Evolutionary conservation across 1,140 invertebrate genomes (phyloP).

Genomic region (Pachypsylla venusta): DNA sequence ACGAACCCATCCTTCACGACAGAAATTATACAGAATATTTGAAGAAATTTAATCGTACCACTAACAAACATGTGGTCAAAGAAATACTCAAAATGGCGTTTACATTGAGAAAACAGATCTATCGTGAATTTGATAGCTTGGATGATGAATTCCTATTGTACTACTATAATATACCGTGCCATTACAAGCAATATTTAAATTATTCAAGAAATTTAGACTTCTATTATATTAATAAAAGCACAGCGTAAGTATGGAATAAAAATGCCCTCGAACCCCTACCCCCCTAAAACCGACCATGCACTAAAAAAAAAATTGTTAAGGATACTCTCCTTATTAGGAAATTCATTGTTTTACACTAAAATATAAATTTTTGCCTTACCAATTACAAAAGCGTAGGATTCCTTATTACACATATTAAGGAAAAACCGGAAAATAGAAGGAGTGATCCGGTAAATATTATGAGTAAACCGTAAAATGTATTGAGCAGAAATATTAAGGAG

Average conservation of each 20-base stretch:
- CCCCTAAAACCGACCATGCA: too few relatives aligned
- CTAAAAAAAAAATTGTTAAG: too few relatives aligned
- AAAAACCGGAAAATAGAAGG: too few relatives aligned
- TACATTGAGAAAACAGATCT: not conserved
- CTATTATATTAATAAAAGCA: conserved; percentile 3
- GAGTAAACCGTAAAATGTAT: too few relatives aligned
- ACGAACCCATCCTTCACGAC: not conserved
- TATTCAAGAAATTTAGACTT: not conserved
- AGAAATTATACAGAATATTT: not conserved
- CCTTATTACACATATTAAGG: too few relatives aligned
- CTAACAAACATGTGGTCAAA: not conserved
- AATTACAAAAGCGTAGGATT: too few relatives aligned
- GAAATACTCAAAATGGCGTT: not conserved
- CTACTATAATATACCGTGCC: conserved; percentile 2
- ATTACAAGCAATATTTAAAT: not conserved
- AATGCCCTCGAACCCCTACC: too few relatives aligned
- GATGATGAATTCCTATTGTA: not conserved
- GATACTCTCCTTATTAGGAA: too few relatives aligned
- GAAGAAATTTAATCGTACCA: not conserved
- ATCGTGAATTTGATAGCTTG: not conserved
- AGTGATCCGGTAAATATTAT: too few relatives aligned
- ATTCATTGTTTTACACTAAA: too few relatives aligned
- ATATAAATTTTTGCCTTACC: too few relatives aligned
- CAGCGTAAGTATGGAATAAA: conserved; percentile 7
- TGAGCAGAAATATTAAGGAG: too few relatives aligned